Base-by-base conservation (phyloP, 2,113 vertebrate genomes). In the Rhabdornis inornatus region DNA sequence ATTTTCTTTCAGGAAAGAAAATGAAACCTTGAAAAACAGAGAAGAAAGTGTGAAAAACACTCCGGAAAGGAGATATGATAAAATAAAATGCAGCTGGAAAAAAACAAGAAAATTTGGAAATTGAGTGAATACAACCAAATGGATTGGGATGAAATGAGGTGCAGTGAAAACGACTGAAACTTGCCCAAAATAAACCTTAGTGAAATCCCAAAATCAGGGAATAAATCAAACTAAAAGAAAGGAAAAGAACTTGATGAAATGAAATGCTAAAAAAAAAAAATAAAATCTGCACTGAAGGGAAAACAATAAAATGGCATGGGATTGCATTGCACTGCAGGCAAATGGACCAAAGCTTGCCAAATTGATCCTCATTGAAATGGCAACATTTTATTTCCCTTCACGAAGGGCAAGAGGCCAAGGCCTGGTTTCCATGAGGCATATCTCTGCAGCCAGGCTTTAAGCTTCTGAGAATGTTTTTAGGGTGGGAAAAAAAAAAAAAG, bases 351-450 rank as follows among this genome's bases (percentile, higher is more conserved):
- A 42, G 7, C 20, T 70, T 70, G 53, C 15, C 2, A 9, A 70
- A 50, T 44, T 53, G 21, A 31, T 44, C 25, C 15, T 71, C 16
- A 71, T 6, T 71, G 39, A 45, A 53, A 45, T 25, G 0, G 0
- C 37, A 35, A 44, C 13, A 39, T 68, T 68, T 57, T 9, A 37
- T 63, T 72, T 72, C 19, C 22, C 45, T 72, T 63, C 28, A 39
- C 14, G 28, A 55, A 45, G 12, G 18, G 18, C 28, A n/a, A 39
- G 40, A 55, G 57, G 33, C 8, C 15, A 60, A 35, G 18, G 11
- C 27, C 40, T 52, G 9, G 4, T 77, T 89, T 90, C 27, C n/a
- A 25, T 30, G 27, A 14, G 39, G 13, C 6, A 21, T 2, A 2
- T 23, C 15, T 60, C 13, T 33, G 7, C 10, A 59, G 15, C 18